These are phyloP conservation scores for Maccullochella peelii DNA, from an alignment of 2,113 vertebrate genomes.

Conservation along the genomic window DNA sequence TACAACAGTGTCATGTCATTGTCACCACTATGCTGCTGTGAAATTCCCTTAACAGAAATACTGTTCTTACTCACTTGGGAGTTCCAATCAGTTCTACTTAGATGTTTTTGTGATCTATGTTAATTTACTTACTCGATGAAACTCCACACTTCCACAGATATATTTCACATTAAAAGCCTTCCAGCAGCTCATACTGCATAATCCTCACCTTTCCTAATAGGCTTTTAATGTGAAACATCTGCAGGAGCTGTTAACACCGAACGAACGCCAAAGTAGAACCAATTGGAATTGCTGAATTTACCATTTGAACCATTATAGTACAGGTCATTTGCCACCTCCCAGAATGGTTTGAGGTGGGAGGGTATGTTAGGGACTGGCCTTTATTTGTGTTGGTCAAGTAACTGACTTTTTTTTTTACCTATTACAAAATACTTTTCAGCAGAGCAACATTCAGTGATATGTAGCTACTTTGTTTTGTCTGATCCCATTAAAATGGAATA, in stretches of 20 bases:
- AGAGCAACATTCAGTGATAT: not conserved
- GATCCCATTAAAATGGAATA: not conserved
- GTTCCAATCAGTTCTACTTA: not conserved
- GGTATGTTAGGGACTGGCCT: not conserved
- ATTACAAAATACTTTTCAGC: not conserved
- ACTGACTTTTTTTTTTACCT: not conserved
- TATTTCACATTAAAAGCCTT: constrained; percentile 3
- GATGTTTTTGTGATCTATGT: not conserved
- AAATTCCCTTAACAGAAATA: not conserved
- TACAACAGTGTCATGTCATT: not conserved
- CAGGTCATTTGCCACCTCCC: not conserved
- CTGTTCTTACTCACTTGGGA: not conserved
- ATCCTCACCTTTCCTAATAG: not conserved
- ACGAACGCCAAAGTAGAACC: not conserved
- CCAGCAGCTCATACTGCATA: not conserved
- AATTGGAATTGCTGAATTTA: not conserved
- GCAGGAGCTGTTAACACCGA: not conserved
- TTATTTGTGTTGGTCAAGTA: not conserved
- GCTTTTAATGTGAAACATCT: constrained; percentile 3
- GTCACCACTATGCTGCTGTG: not conserved
- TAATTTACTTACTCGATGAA: not conserved
- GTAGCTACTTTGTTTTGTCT: not conserved
- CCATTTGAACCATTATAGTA: not conserved
- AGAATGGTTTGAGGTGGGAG: not conserved
- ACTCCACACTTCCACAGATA: not conserved